Evolutionary conservation across 1,140 invertebrate genomes (phyloP).

Genomic region (Chironomus striatipennis): DNA sequence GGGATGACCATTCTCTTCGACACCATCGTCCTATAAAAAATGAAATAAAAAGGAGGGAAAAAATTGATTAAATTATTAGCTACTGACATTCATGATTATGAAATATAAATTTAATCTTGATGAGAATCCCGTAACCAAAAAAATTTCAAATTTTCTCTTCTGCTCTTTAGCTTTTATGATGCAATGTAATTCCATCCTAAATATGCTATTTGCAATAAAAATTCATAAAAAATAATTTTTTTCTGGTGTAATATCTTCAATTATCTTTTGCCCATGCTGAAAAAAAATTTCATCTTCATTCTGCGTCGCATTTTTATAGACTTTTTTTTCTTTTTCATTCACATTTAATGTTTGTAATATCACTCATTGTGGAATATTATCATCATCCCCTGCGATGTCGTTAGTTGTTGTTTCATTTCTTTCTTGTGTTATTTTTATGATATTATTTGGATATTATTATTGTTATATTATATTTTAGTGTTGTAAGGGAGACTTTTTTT

Average conservation of each 20-base stretch:
- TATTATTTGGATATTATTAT: neutral
- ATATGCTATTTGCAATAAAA: conserved; percentile 26
- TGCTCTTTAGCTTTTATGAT: neutral
- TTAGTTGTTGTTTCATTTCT: neutral
- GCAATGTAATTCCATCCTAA: conserved; percentile 17
- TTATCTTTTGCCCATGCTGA: conserved; percentile 22
- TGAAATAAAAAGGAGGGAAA: conserved; percentile 28
- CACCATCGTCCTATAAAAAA: conserved; percentile 76
- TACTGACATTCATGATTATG: neutral
- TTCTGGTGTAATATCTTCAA: conserved; percentile 22
- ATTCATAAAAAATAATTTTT: conserved; percentile 24
- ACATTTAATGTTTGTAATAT: conserved; percentile 18
- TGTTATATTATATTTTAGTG: neutral
- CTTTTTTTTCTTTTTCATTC: conserved; percentile 2
- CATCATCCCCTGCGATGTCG: neutral
- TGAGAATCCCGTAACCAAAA: conserved; percentile 25
- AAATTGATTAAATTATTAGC: conserved; percentile 26
- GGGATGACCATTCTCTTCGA: conserved; percentile 79
- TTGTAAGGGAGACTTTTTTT: neutral
- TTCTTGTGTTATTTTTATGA: conserved; percentile 1
- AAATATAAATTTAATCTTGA: conserved; percentile 18
- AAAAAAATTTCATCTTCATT: neutral
- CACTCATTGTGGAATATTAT: conserved; percentile 22
- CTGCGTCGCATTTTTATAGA: conserved; percentile 16
- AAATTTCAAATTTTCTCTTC: conserved; percentile 24